Percentiles rank a stretch among this genome's conserved stretches.
These are phyloP conservation scores for Meiosimyza platycephala DNA, from an alignment of 2,888 invertebrate genomes.

Conservation along the genomic window DNA sequence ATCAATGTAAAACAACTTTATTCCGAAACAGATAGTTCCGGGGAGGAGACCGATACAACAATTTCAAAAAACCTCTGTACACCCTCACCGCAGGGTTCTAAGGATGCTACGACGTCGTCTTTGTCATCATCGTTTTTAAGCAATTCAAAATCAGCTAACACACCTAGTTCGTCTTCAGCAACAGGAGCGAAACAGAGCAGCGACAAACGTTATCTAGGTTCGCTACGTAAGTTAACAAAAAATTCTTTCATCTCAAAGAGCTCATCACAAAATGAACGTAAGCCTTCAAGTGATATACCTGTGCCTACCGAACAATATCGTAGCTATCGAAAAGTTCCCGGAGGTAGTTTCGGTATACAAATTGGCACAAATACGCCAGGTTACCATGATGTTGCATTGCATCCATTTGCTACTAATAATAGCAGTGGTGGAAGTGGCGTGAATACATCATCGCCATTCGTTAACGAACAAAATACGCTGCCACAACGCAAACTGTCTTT, in stretches of 20 bases:
- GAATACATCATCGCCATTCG: constrained; percentile 22
- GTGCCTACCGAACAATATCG: constrained; percentile 84
- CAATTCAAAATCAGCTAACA: constrained; percentile 38
- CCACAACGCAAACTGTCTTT: constrained; percentile 51
- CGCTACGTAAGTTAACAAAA: constrained; percentile 75
- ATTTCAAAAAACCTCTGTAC: constrained; percentile 59
- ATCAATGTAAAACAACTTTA: constrained; percentile 63
- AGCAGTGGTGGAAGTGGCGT: constrained; percentile 1
- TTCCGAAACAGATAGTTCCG: constrained; percentile 74
- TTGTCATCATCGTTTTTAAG: constrained; percentile 35
- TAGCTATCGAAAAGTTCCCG: constrained; percentile 77
- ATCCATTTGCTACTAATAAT: constrained; percentile 42
- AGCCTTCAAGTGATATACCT: constrained; percentile 71
- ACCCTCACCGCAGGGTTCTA: constrained; percentile 58
- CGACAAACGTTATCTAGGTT: constrained; percentile 72
- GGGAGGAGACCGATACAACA: constrained; percentile 65
- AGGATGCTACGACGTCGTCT: constrained; percentile 35
- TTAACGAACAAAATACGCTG: constrained; percentile 25
- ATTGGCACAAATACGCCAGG: constrained; percentile 65
- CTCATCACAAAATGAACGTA: constrained; percentile 51
- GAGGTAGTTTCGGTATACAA: constrained; percentile 68
- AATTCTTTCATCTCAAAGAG: constrained; percentile 48
- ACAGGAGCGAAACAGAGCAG: constrained; percentile 54
- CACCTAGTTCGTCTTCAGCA: constrained; percentile 45
- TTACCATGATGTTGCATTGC: constrained; percentile 47